A percentile compares a stretch with the other conserved stretches of the same genome.
Conservation (phyloP, 1,140 invertebrate species). For the Branchinecta lynchi region DNA sequence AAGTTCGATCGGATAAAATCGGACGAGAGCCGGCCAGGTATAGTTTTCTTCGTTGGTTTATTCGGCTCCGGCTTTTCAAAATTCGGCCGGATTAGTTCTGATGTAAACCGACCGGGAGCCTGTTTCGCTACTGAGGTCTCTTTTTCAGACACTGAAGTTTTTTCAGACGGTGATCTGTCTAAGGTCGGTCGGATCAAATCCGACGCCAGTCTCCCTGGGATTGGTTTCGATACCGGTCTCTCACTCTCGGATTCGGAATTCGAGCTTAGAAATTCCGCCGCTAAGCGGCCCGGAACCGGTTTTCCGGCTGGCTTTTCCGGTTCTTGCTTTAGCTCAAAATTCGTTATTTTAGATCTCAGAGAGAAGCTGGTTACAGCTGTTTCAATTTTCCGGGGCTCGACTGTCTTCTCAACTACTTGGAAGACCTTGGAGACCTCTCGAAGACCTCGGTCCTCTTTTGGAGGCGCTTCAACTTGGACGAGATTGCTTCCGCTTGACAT, state of each 20-base stretch:
- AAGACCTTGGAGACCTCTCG: neutral
- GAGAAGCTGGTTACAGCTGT: neutral
- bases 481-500: neutral
- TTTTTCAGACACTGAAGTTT: too few relatives aligned
- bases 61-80: neutral
- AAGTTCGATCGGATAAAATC: neutral
- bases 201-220: too few relatives aligned
- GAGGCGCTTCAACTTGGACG: neutral
- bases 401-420: neutral
- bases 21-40: neutral
- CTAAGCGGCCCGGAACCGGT: neutral
- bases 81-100: neutral
- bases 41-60: neutral
- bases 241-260: neutral
- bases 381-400: neutral
- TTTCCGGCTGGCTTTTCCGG: neutral
- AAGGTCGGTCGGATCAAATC: too few relatives aligned
- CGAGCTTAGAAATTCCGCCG: neutral
- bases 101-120: neutral
- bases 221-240: too few relatives aligned
- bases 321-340: neutral
- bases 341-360: neutral
- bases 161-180: too few relatives aligned
- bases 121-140: too few relatives aligned
- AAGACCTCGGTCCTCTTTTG: neutral